phyloP scores from a whole-genome alignment of 2,797 vertebrate species.

The Acrossocheilus fasciatus region DNA sequence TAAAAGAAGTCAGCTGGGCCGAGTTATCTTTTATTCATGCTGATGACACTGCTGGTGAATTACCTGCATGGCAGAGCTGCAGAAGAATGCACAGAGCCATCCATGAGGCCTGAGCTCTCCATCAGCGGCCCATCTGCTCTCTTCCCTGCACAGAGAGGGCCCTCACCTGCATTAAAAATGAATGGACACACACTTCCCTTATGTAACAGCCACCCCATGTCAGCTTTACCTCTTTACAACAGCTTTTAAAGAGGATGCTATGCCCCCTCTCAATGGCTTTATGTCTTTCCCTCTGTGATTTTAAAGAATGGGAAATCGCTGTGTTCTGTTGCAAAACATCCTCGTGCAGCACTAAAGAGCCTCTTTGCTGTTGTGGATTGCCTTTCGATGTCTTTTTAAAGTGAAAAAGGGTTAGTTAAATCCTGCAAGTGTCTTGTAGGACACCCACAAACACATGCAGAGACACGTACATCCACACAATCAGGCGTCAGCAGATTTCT shows the following conservation, averaged over 20 bases:
- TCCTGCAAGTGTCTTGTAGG: slow-evolving; percentile 62
- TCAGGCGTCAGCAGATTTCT: slow-evolving; percentile 39
- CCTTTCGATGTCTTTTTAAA: slow-evolving; percentile 32
- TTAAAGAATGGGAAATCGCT: slow-evolving; percentile 27
- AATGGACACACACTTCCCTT: slow-evolving; percentile 74
- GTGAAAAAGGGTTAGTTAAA: slow-evolving; percentile 48
- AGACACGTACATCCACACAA: slow-evolving; percentile 50
- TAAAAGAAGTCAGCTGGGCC: slow-evolving; percentile 78
- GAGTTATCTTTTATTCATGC: slow-evolving; percentile 83
- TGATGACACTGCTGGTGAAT: slow-evolving; percentile 78
- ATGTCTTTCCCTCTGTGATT: slow-evolving; percentile 47
- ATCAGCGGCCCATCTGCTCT: slow-evolving; percentile 68
- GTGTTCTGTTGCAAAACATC: slow-evolving; percentile 34
- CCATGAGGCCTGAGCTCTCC: slow-evolving; percentile 72
- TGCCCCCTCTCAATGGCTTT: slow-evolving; percentile 36
- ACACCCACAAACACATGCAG: slow-evolving; percentile 47
- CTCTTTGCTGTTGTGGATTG: slow-evolving; percentile 17
- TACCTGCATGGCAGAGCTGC: slow-evolving; percentile 81
- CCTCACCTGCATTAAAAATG: slow-evolving; percentile 82
- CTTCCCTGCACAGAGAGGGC: slow-evolving; percentile 67
- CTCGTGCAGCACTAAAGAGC: slow-evolving; percentile 23
- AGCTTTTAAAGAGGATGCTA: slow-evolving; percentile 39
- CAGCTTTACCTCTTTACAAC: slow-evolving; percentile 46
- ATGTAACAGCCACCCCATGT: slow-evolving; percentile 72
- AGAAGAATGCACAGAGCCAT: slow-evolving; percentile 76